These are phyloP conservation scores for Heterotilapia buettikoferi DNA, from an alignment of 2,113 vertebrate genomes.

Conservation along the genomic window DNA sequence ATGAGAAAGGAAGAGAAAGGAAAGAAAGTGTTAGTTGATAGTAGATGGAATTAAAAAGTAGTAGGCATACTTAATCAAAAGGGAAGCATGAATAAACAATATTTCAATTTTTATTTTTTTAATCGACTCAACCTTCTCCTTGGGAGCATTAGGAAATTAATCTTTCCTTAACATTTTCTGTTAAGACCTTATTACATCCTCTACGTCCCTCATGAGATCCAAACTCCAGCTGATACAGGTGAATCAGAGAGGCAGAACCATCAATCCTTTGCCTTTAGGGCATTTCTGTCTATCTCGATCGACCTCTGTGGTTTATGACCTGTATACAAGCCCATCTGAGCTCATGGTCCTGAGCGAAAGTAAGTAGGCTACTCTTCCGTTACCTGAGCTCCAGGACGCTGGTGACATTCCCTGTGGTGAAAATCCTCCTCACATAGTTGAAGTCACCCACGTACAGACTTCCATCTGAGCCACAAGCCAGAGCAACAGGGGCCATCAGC, in stretches of 20 bases:
- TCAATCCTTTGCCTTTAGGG: slow-evolving; percentile 46
- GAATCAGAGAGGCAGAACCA: slow-evolving; percentile 16
- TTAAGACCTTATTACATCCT: not conserved
- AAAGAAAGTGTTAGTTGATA: slow-evolving; percentile 55
- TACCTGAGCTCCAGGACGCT: slow-evolving; percentile 96
- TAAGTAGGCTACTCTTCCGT: not conserved
- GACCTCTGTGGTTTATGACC: slow-evolving; percentile 38
- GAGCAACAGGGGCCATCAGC: slow-evolving; percentile 90
- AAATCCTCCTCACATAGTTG: slow-evolving; percentile 97
- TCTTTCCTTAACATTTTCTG: not conserved
- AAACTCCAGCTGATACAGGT: slow-evolving; percentile 50
- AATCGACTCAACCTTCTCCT: not conserved
- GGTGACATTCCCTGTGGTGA: slow-evolving; percentile 95
- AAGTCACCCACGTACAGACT: slow-evolving; percentile 98
- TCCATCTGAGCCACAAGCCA: slow-evolving; percentile 90
- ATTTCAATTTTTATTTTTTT: not conserved
- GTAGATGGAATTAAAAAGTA: slow-evolving; percentile 22
- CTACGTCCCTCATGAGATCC: not conserved
- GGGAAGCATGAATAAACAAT: not conserved
- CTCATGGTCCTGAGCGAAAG: slow-evolving; percentile 9
- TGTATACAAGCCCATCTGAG: slow-evolving; percentile 37
- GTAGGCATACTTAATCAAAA: slow-evolving; percentile 9
- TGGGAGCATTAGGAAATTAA: not conserved
- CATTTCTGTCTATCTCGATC: slow-evolving; percentile 42
- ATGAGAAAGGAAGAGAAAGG: slow-evolving; percentile 34